These are phyloP conservation scores for Polypedilum vanderplanki DNA, from an alignment of 1,140 invertebrate species.

Conservation along the genomic window DNA sequence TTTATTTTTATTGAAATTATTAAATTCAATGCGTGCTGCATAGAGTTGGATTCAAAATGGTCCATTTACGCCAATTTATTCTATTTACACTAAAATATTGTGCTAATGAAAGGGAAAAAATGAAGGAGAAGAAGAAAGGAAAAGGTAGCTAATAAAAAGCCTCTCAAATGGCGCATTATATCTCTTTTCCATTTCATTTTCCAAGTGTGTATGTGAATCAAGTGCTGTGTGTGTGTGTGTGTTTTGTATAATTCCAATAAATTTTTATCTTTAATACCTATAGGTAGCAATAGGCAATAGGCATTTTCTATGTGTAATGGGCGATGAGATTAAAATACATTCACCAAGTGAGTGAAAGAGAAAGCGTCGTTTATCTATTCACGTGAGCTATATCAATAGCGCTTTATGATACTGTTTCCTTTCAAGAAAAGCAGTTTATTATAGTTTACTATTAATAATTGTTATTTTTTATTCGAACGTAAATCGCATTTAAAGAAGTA, in stretches of 20 bases:
- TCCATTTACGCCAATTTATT: no score
- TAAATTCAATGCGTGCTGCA: no score
- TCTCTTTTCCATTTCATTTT: neutral
- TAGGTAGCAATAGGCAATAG: neutral
- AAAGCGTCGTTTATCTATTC: neutral
- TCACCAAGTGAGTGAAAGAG: neutral
- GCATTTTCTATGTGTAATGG: neutral
- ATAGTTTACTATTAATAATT: no score
- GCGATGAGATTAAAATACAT: slow-evolving; percentile 18
- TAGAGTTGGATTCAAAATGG: no score
- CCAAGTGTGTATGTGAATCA: neutral
- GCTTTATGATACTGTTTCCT: no score
- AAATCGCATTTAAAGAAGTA: no score
- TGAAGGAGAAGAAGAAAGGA: neutral
- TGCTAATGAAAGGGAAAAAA: no score
- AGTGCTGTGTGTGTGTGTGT: no score
- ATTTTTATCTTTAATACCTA: slow-evolving; percentile 1
- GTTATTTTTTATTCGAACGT: no score
- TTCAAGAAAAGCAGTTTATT: no score
- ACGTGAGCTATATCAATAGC: slow-evolving; percentile 17
- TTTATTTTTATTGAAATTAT: no score
- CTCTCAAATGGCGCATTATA: slow-evolving; percentile 12
- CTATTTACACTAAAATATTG: no score
- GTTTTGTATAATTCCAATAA: neutral
- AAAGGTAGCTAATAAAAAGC: neutral